Evolutionary conservation across 2,113 vertebrate species (phyloP).

Genomic region (Myanophis thanlyinensis): DNA sequence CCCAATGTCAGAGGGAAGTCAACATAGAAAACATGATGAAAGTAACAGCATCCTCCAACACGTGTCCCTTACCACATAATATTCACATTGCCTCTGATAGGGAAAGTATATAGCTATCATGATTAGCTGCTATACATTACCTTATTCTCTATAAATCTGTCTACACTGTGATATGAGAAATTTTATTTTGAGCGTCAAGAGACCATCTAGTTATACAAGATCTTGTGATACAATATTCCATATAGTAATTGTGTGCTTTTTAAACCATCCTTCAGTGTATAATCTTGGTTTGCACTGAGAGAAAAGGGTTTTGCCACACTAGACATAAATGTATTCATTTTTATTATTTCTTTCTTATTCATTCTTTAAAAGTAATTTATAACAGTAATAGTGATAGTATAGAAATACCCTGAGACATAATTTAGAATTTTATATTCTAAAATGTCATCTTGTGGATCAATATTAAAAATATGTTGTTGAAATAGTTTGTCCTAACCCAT

Average conservation of each 20-base stretch:
- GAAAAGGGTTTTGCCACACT: background rate
- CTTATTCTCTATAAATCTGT: background rate
- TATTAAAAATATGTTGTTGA: background rate
- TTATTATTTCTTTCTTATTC: background rate
- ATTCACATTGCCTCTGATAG: background rate
- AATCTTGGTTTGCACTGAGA: background rate
- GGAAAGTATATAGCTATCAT: background rate
- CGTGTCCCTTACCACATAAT: background rate
- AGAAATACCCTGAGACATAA: background rate
- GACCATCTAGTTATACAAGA: background rate
- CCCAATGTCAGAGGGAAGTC: background rate
- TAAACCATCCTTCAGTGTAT: background rate
- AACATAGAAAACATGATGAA: background rate
- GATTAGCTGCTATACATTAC: background rate
- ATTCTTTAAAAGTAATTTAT: background rate
- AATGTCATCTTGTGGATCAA: background rate
- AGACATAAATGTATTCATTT: background rate
- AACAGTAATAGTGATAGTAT: background rate
- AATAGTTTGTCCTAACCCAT: background rate
- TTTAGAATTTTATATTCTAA: background rate
- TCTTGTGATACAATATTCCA: background rate
- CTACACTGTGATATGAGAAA: background rate
- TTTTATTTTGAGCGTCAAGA: background rate
- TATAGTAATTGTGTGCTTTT: background rate
- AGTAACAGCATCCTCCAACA: background rate